Conservation (phyloP, 1,140 invertebrate species). For the Uloborus diversus region DNA sequence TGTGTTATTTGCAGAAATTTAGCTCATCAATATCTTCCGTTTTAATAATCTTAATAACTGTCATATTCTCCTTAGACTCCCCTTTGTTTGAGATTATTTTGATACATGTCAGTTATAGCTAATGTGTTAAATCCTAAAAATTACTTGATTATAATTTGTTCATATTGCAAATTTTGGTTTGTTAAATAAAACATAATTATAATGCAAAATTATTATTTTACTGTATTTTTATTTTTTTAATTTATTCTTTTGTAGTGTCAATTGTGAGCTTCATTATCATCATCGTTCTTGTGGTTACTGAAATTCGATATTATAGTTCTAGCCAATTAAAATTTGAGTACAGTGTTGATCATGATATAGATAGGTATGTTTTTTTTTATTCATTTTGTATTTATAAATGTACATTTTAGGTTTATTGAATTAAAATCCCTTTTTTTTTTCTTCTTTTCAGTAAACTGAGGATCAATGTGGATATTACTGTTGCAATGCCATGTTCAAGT, state of each 20-base stretch:
- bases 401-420: constrained; percentile 16
- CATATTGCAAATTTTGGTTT: too few species aligned
- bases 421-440: constrained; percentile 53
- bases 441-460: constrained; percentile 76
- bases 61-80: too few species aligned
- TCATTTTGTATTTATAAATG: constrained; percentile 6
- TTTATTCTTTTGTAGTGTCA: constrained; percentile 79
- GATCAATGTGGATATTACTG: constrained; percentile 93
- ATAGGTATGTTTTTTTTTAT: constrained; percentile 66
- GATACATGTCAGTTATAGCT: too few species aligned
- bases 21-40: too few species aligned
- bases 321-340: constrained; percentile 87
- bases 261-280: constrained; percentile 82
- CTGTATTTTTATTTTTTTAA: too few species aligned
- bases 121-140: too few species aligned
- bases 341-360: constrained; percentile 86
- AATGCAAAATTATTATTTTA: too few species aligned
- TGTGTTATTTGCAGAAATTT: too few species aligned
- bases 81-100: too few species aligned
- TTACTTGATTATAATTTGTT: too few species aligned
- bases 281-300: constrained; percentile 80
- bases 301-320: constrained; percentile 84
- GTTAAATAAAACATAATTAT: too few species aligned
- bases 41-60: too few species aligned
- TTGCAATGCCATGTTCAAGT: constrained; percentile 72